Percentiles rank a stretch among this genome's conserved stretches.
These are phyloP conservation scores for Mellilla xanthometata DNA, from an alignment of 2,888 invertebrate genomes.

Conservation along the genomic window DNA sequence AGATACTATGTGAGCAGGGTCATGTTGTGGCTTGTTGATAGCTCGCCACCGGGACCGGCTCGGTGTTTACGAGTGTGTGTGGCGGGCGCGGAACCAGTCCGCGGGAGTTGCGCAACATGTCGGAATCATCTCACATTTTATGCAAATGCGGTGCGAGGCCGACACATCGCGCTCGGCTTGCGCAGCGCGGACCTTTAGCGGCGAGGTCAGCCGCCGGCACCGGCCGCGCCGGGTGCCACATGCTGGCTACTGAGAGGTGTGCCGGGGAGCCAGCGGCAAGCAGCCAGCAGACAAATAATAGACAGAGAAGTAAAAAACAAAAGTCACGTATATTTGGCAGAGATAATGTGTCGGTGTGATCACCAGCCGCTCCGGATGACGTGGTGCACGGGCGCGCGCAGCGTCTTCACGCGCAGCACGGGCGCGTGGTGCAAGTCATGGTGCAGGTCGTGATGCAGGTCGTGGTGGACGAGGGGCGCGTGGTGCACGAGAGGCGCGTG, in stretches of 20 bases:
- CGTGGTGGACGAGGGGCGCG: slow-evolving; percentile 16
- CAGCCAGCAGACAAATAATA: background rate
- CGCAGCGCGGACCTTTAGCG: slow-evolving; percentile 21
- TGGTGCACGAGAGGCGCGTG: slow-evolving; percentile 23
- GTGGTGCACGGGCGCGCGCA: slow-evolving; percentile 14
- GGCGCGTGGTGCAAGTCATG: slow-evolving; percentile 13
- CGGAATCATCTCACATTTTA: slow-evolving; percentile 26
- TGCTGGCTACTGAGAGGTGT: slow-evolving; percentile 7
- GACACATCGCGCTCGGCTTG: slow-evolving; percentile 25
- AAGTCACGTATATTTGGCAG: slow-evolving; percentile 20
- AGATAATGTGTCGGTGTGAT: slow-evolving; percentile 10
- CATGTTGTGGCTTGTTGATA: no score
- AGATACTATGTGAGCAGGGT: no score
- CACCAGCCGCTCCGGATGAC: slow-evolving; percentile 27
- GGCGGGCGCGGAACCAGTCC: background rate
- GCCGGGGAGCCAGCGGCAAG: background rate
- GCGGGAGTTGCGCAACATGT: slow-evolving; percentile 17
- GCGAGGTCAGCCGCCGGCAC: slow-evolving; percentile 22
- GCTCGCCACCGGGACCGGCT: no score
- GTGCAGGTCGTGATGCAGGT: slow-evolving; percentile 11
- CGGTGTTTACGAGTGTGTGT: no score
- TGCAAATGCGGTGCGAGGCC: slow-evolving; percentile 31
- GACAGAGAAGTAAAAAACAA: slow-evolving; percentile 3
- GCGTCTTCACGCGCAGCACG: slow-evolving; percentile 31
- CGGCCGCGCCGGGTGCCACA: slow-evolving; percentile 29